Percentiles rank a stretch among this genome's conserved stretches.
Evolutionary conservation across 35 echinoderm and acorn worm genomes (phyloP).

Genomic region (Lytechinus variegatus): DNA sequence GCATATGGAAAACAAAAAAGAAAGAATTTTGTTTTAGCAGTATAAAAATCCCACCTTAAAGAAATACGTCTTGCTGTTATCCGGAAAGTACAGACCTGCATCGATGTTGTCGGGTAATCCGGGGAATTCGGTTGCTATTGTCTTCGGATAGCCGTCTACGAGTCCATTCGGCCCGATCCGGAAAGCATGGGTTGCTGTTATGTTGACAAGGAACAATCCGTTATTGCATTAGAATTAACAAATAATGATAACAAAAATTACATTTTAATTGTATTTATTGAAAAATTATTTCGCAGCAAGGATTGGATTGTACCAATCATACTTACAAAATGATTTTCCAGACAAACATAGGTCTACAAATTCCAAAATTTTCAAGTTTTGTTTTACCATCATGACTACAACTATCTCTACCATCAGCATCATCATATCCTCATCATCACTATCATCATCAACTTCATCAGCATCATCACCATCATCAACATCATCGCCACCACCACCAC

Average conservation of each 20-base stretch:
- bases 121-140: slow-evolving; percentile 62
- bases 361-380: too few species aligned
- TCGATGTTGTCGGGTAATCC: slow-evolving; percentile 88
- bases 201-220: too few species aligned
- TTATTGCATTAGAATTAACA: too few species aligned
- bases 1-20: too few species aligned
- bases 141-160: slow-evolving; percentile 42
- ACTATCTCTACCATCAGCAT: neutral
- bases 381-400: neutral
- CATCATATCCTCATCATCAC: neutral
- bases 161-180: slow-evolving; percentile 7
- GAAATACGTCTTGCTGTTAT: slow-evolving; percentile 74
- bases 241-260: too few species aligned
- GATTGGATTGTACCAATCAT: too few species aligned
- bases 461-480: neutral
- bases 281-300: too few species aligned
- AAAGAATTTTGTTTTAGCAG: neutral
- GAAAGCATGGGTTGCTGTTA: slow-evolving; percentile 4
- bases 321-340: too few species aligned
- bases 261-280: too few species aligned
- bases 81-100: slow-evolving; percentile 66
- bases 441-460: neutral
- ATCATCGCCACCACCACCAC: neutral
- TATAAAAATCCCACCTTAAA: slow-evolving; percentile 74
- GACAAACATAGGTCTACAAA: too few species aligned